Percentiles rank a stretch among this genome's conserved stretches.
Conservation (phyloP, 2,888 invertebrate species). For the Stratiomys singularior region DNA sequence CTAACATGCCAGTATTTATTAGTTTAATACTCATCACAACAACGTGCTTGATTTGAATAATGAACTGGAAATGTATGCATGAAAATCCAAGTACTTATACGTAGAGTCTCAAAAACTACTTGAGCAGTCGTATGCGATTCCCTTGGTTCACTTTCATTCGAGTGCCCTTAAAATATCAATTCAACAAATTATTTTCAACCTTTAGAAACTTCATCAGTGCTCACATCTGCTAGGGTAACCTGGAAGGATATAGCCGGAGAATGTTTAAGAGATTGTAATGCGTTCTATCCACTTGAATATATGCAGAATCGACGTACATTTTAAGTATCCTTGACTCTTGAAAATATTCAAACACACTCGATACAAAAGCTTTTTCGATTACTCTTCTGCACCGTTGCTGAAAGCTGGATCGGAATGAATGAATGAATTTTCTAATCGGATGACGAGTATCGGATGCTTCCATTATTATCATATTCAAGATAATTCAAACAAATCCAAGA, state of each 20-base stretch:
- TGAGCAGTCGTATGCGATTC: neutral
- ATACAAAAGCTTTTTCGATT: neutral
- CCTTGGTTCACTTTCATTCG: neutral
- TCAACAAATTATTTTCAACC: neutral
- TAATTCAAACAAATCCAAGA: too few relatives aligned
- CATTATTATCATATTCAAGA: too few relatives aligned
- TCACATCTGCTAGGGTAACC: neutral
- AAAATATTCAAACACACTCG: conserved; percentile 6
- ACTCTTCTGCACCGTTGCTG: neutral
- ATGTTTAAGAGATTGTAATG: neutral
- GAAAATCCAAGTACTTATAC: neutral
- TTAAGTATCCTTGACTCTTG: neutral
- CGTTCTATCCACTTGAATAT: neutral
- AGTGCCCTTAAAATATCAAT: neutral
- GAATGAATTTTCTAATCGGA: too few relatives aligned
- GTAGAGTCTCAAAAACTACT: neutral
- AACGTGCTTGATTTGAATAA: neutral
- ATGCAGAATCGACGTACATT: neutral
- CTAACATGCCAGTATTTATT: neutral
- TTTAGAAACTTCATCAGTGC: neutral
- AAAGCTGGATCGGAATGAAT: too few relatives aligned
- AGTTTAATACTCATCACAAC: neutral
- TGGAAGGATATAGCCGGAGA: neutral
- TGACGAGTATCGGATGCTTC: too few relatives aligned
- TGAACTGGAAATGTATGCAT: conserved; percentile 1